Conservation (phyloP, 53 echinoderm and acorn worm species). For the Luidia sarsii region DNA sequence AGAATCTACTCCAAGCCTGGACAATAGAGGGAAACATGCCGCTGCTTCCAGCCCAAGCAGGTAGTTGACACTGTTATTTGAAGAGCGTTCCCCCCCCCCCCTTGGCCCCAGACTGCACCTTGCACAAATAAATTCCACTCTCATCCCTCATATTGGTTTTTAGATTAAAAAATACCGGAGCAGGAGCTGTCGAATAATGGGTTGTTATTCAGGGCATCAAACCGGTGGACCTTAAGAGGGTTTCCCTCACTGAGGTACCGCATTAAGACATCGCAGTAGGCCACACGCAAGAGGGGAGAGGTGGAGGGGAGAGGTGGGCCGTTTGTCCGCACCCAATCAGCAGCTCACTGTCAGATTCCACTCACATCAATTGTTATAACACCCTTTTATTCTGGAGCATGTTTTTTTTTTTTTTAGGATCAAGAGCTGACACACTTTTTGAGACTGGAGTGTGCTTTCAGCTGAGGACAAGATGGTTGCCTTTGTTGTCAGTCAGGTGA, state of each 20-base stretch:
- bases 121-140: too few species aligned
- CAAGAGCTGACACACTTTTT: conserved; percentile 26
- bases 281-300: neutral
- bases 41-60: too few species aligned
- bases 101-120: too few species aligned
- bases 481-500: too few species aligned
- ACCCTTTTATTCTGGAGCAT: neutral
- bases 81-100: too few species aligned
- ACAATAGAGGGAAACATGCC: neutral
- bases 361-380: conserved; percentile 11
- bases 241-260: too few species aligned
- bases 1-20: neutral
- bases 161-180: too few species aligned
- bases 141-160: conserved; percentile 18
- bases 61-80: too few species aligned
- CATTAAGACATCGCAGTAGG: neutral
- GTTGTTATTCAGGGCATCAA: too few species aligned
- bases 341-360: neutral
- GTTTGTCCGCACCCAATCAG: conserved; percentile 5
- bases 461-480: too few species aligned
- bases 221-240: too few species aligned
- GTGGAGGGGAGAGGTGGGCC: neutral
- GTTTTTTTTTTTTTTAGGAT: neutral
- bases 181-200: conserved; percentile 2
- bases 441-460: too few species aligned